Conservation (phyloP, 2,888 invertebrate species). For the Cremastinae sp. region DNA sequence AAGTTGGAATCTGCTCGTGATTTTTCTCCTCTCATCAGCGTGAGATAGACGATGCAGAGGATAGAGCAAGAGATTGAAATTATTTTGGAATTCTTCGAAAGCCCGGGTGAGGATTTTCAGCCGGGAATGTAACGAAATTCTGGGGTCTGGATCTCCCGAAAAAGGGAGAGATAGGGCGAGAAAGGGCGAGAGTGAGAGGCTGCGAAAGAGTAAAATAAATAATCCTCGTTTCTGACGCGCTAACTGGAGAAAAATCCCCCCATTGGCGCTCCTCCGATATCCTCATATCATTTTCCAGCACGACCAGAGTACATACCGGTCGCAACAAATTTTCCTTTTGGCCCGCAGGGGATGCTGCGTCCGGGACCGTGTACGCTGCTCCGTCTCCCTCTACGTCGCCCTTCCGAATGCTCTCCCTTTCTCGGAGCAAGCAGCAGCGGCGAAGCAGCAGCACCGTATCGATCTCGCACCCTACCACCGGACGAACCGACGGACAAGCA, state of each 20-base stretch:
- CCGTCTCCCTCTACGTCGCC: too few relatives aligned
- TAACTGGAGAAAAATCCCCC: conserved; percentile 1
- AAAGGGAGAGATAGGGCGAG: too few relatives aligned
- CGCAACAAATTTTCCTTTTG: conserved; percentile 40
- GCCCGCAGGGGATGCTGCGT: conserved; percentile 72
- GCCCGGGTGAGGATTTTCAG: neutral
- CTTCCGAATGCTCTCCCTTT: too few relatives aligned
- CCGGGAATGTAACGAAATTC: neutral
- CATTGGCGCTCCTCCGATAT: too few relatives aligned
- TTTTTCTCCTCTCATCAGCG: too few relatives aligned
- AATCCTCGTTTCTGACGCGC: conserved; percentile 46
- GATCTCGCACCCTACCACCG: conserved; percentile 74
- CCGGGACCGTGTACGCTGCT: conserved; percentile 72
- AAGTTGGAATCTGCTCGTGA: too few relatives aligned
- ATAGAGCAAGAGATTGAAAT: too few relatives aligned
- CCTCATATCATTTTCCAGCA: conserved; percentile 27
- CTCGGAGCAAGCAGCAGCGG: conserved; percentile 41
- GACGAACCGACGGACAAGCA: conserved; percentile 63
- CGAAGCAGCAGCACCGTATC: conserved; percentile 69
- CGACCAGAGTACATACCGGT: conserved; percentile 1
- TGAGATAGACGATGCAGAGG: too few relatives aligned
- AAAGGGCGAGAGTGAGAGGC: too few relatives aligned
- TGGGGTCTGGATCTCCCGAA: too few relatives aligned
- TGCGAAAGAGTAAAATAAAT: neutral
- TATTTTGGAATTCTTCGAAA: too few relatives aligned